Base-by-base conservation (phyloP, 1,140 invertebrate species). In the Maconellicoccus hirsutus region DNA sequence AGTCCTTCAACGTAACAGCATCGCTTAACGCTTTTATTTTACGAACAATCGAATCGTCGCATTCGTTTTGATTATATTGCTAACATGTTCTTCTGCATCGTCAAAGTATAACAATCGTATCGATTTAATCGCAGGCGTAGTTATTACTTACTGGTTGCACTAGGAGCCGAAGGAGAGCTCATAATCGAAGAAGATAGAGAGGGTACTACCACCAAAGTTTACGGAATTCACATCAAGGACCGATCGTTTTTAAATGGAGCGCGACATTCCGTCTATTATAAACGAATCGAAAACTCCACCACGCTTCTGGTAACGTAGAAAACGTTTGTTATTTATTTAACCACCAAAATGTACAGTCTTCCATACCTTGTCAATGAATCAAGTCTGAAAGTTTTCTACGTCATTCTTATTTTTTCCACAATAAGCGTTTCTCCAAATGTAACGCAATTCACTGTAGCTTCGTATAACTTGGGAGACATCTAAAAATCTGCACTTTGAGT, bases 101-200 rank as follows among this genome's bases (percentile, higher is more conserved):
- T 33, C 12, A 33, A 33, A 33, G n/a, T 12, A 59, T 59, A 59
- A 22, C 52, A 6, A 59, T 22, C 4, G 52, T 69, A 27, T 39
- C 25, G 16, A 42, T 61, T 33, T 70, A 19, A 70, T 23, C 10
- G 70, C 75, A 89, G 87, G 76, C 84, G 89, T 70, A 92, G 87
- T 76, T 93, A 92, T 77, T 93, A 92, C 76, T 81, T 94, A 6
- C 77, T 93, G 39, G 84, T 94, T 7, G 90, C 88, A 16, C 82
- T 94, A 25, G 90, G 87, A 26, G 85, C 86, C 19, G 88, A 93
- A 75, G 91, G 91, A 8, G 87, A 89, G 78, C 78, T 94, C 19
- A 88, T 90, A 71, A 87, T 94, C 74, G 89, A 92, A 79, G 92
- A 94, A 80, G 89, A 93, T 75, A 82, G 89, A 63, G 89, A 91